Percentiles rank a stretch among this genome's conserved stretches.
These are phyloP conservation scores for Lithosia quadra DNA, from an alignment of 2,888 invertebrate species.

Conservation along the genomic window DNA sequence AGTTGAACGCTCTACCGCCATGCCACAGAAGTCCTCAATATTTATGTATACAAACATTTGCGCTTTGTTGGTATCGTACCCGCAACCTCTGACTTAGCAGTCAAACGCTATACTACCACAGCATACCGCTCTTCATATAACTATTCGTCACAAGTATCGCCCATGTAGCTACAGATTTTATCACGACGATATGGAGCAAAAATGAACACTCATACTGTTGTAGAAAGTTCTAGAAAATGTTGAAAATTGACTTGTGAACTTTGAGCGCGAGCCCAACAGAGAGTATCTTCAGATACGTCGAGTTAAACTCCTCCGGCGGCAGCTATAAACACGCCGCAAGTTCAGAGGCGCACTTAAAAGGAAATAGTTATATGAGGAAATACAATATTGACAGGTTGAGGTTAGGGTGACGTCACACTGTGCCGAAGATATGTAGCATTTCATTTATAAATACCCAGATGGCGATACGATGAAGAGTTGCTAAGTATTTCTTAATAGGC, in stretches of 20 bases:
- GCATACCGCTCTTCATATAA: neutral
- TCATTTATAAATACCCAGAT: neutral
- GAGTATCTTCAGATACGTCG: neutral
- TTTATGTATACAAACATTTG: no score
- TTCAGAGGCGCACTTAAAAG: slow-evolving; percentile 4
- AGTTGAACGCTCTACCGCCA: no score
- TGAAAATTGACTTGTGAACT: neutral
- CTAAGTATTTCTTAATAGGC: neutral
- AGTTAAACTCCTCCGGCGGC: neutral
- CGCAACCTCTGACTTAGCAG: neutral
- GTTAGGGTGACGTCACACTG: neutral
- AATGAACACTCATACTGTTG: neutral
- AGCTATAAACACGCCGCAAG: neutral
- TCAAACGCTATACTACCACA: neutral
- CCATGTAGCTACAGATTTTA: neutral
- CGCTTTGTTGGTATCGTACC: no score
- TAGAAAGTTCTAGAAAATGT: neutral
- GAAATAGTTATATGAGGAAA: slow-evolving; percentile 12
- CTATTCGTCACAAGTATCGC: no score
- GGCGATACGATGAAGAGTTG: no score
- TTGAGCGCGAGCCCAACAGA: neutral
- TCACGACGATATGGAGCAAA: neutral
- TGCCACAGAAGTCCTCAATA: no score
- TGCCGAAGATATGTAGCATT: neutral
- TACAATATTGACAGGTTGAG: slow-evolving; percentile 12